Conservation (phyloP, 2,113 vertebrate species). For the Bubalus kerabau region DNA sequence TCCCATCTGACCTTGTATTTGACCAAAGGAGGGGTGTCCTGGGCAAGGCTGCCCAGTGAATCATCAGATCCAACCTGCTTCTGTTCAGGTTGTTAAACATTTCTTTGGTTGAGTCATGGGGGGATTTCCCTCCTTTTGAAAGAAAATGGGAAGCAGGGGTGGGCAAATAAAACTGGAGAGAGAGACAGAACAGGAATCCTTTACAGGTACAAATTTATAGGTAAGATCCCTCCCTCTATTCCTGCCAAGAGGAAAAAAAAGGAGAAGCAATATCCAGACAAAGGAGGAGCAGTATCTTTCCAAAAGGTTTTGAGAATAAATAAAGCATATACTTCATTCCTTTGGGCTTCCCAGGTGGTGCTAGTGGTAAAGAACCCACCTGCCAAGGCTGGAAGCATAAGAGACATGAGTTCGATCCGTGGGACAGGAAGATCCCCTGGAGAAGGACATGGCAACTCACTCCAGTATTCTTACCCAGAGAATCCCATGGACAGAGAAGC, state of each 20-base stretch:
- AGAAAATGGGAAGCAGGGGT: not conserved
- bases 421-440: not conserved
- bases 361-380: not conserved
- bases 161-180: not conserved
- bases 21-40: not conserved
- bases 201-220: not conserved
- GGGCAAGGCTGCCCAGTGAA: not conserved
- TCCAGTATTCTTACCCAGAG: not conserved
- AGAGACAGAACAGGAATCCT: not conserved
- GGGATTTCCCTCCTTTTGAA: not conserved
- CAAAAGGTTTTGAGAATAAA: not conserved
- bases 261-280: not conserved
- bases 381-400: not conserved
- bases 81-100: not conserved
- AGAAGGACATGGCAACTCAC: not conserved
- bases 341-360: not conserved
- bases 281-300: not conserved
- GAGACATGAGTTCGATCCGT: not conserved
- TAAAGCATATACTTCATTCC: not conserved
- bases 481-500: not conserved
- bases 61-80: not conserved
- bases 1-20: not conserved
- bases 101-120: not conserved
- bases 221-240: not conserved
- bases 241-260: not conserved